phyloP scores from a whole-genome alignment of 2,797 vertebrate species.

The Halcyon badia region DNA sequence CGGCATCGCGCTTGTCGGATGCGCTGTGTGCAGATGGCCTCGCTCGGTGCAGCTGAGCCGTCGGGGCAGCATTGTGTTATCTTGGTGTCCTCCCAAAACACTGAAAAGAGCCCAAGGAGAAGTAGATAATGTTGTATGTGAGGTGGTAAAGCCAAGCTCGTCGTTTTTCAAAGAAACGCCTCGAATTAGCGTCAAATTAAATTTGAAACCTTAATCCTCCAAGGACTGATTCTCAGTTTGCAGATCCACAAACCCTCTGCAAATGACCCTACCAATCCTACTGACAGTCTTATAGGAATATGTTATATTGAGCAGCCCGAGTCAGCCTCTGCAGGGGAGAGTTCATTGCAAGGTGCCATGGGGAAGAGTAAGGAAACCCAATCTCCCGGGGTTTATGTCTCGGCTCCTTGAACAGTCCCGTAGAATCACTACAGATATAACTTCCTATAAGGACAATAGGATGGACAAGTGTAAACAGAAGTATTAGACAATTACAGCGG shows the following conservation, averaged over 20 bases:
- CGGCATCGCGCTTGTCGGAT: not conserved
- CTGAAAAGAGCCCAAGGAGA: conserved; percentile 23
- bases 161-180: conserved; percentile 41
- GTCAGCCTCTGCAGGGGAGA: not conserved
- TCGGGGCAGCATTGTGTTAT: not conserved
- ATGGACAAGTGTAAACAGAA: conserved; percentile 65
- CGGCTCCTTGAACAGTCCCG: not conserved
- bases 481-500: conserved; percentile 66
- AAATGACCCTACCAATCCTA: conserved; percentile 65
- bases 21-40: not conserved
- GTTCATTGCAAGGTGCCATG: not conserved
- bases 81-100: conserved; percentile 17
- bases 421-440: conserved; percentile 40
- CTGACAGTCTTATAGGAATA: conserved; percentile 56
- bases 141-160: conserved; percentile 61
- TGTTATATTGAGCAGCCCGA: conserved; percentile 58
- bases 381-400: conserved; percentile 4
- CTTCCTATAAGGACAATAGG: conserved; percentile 47
- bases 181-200: conserved; percentile 71
- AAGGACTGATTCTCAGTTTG: conserved; percentile 65
- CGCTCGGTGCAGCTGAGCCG: not conserved
- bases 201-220: conserved; percentile 68
- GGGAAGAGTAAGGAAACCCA: conserved; percentile 9
- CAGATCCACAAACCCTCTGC: conserved; percentile 66
- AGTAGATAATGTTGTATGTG: conserved; percentile 45